Evolutionary conservation across 2,113 vertebrate genomes (phyloP), one percentile per base, ranked within the genome.

Genomic region (Poeciliopsis occidentalis): DNA sequence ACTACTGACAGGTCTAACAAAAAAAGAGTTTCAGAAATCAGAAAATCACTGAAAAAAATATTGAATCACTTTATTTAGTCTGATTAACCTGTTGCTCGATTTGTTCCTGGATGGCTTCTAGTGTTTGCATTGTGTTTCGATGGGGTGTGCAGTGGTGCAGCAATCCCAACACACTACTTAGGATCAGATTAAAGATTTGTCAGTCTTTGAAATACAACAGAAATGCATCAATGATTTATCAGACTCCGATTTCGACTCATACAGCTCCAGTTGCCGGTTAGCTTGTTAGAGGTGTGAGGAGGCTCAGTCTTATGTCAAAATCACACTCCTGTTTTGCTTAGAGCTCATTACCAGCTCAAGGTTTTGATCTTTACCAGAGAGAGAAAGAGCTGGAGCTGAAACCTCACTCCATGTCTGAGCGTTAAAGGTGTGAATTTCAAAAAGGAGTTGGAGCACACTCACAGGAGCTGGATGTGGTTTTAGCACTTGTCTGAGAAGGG

Each of bases 271-370:
- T 79, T 77, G 67, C 78, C 51, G 39, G n/a, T n/a, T 37, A 54
- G 65, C 76, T 90, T 74, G 80, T 81, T 86, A 74, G 68, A 80
- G 68, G 72, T 76, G 71, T 64, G 31, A 86, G 77, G 37, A 30
- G 54, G 69, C 32, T 69, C 80, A 71, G 80, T 65, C 76, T 64
- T 30, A 27, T 78, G 78, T 85, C 76, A 88, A 82, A 84, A 80
- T 80, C 65, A 76, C 47, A 84, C 67, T 76, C 73, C 75, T 81
- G 87, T 82, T 81, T 77, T 47, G 60, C 4, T 1, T 57, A 67
- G 75, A 80, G 74, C 74, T 82, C 70, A 91, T 88, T 84, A 80
- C 39, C 65, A 71, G 71, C 31, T 44, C 85, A 87, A 88, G 78
- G 63, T 85, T 77, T 66, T 32, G 5, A 65, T 71, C 73, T 86